A percentile compares a stretch with the other conserved stretches of the same genome.
Evolutionary conservation across 2,888 invertebrate species (phyloP).

Genomic region (Sphaerophoria rueppellii): DNA sequence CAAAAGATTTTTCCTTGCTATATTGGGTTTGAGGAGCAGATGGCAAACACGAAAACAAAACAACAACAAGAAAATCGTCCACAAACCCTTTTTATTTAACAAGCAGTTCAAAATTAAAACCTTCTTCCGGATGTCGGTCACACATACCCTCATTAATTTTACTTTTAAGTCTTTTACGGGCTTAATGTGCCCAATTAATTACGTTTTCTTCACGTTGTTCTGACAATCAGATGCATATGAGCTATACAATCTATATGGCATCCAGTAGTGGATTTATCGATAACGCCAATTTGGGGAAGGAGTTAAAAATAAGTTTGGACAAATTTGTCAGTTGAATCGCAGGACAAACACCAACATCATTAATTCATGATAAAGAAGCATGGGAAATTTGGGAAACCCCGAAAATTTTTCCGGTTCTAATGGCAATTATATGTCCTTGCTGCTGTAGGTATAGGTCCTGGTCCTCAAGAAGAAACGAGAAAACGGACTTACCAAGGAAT

Average conservation of each 20-base stretch:
- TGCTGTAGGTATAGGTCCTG: background rate
- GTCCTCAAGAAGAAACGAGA: slow-evolving; percentile 47
- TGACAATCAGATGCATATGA: too few relatives aligned
- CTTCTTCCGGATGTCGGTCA: slow-evolving; percentile 30
- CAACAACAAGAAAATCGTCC: slow-evolving; percentile 26
- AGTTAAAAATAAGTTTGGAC: too few relatives aligned
- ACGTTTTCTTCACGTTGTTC: too few relatives aligned
- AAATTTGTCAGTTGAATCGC: too few relatives aligned
- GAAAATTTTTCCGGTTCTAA: background rate
- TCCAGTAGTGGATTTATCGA: too few relatives aligned
- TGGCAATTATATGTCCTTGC: background rate
- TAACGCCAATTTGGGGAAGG: too few relatives aligned
- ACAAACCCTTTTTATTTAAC: slow-evolving; percentile 63
- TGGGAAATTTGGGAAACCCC: background rate
- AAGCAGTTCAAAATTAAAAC: slow-evolving; percentile 32
- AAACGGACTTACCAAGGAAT: slow-evolving; percentile 46
- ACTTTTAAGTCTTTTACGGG: slow-evolving; percentile 75
- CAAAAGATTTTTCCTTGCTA: slow-evolving; percentile 66
- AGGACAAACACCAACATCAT: too few relatives aligned
- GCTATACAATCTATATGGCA: too few relatives aligned
- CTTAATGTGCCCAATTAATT: too few relatives aligned
- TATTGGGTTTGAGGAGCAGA: slow-evolving; percentile 43
- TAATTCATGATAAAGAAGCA: slow-evolving; percentile 2
- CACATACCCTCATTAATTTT: slow-evolving; percentile 82
- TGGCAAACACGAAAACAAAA: slow-evolving; percentile 8